Base-by-base conservation (phyloP, 2,888 invertebrate species). In the Drosophila suboccidentalis region DNA sequence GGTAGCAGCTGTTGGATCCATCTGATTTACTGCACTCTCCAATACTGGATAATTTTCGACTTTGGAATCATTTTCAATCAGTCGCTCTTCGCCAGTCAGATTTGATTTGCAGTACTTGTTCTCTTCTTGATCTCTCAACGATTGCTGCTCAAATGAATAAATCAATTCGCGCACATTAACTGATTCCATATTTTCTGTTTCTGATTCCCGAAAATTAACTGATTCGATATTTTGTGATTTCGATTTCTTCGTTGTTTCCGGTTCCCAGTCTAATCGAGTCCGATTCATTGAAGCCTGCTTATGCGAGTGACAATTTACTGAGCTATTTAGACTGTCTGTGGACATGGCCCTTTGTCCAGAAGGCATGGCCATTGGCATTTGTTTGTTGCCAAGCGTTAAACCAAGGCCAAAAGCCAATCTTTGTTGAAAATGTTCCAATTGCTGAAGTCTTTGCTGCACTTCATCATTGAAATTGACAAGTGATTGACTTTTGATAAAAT, bases 81-180 rank as follows among this genome's bases (percentile, higher is more conserved):
- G 34, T 51, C 10, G 22, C 3, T 36, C 15, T 9, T 57, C 55
- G 38, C n/a, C 34, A 15, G 17, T 11, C 29, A 13, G 13, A 17
- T 38, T 1, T 32, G 50, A n/a, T 19, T 72, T 47, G 9, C 9
- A 15, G 39, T 41, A 34, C 13, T 44, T 64, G 26, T 29, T 10
- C 19, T 44, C 71, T 6, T 55, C 65, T 0, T 53, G 43, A n/a
- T 88, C 72, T 22, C 15, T 47, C 8, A 72, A 8, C 5, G 93
- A 93, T n/a, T 94, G 94, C 81, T 95, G 94, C 82, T 95, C 95
- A 79, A 95, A 95, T 76, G 94, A 94, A 70, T 94, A 93, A 53
- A 95, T 95, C 36, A 95, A 87, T 51, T 92, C 90, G 72, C 91
- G 93, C 1, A 94, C 93, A 29, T 93, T 93, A 54, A 93, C 82